Conservation (phyloP, 2,888 invertebrate species). For the Dynastes maya region DNA sequence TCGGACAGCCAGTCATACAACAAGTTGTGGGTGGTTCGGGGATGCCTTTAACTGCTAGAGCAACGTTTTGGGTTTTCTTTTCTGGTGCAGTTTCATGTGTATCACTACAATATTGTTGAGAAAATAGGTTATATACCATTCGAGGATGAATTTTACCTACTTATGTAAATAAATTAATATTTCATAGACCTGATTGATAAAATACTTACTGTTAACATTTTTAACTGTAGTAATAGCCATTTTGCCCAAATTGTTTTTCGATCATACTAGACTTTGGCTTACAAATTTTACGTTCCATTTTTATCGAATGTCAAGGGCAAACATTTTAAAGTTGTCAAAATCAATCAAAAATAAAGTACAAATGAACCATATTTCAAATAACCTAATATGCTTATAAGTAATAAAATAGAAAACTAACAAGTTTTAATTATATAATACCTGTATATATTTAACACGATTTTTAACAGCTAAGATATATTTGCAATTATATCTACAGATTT, state of each 20-base stretch:
- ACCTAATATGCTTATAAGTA: no score
- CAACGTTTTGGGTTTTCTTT: background rate
- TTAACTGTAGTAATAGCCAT: slow-evolving; percentile 17
- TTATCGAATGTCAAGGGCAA: slow-evolving; percentile 25
- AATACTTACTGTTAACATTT: slow-evolving; percentile 18
- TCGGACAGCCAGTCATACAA: slow-evolving; percentile 93
- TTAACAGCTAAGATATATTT: no score
- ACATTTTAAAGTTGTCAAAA: background rate
- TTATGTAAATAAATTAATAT: slow-evolving; percentile 41
- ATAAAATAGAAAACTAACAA: no score
- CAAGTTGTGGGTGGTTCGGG: slow-evolving; percentile 87
- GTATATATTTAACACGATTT: no score
- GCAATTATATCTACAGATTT: no score
- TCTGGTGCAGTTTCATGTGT: slow-evolving; percentile 16
- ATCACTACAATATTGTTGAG: slow-evolving; percentile 41
- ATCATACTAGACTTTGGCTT: slow-evolving; percentile 35
- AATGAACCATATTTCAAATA: background rate
- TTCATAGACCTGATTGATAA: slow-evolving; percentile 6
- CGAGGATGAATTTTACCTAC: slow-evolving; percentile 50
- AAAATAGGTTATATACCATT: slow-evolving; percentile 49
- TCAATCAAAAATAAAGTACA: background rate
- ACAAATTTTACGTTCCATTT: background rate
- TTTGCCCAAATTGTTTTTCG: background rate
- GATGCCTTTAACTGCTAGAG: slow-evolving; percentile 11
- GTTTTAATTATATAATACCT: no score